These are phyloP conservation scores for Platynereis dumerilii DNA, from an alignment of 2,888 invertebrate genomes.

Conservation along the genomic window DNA sequence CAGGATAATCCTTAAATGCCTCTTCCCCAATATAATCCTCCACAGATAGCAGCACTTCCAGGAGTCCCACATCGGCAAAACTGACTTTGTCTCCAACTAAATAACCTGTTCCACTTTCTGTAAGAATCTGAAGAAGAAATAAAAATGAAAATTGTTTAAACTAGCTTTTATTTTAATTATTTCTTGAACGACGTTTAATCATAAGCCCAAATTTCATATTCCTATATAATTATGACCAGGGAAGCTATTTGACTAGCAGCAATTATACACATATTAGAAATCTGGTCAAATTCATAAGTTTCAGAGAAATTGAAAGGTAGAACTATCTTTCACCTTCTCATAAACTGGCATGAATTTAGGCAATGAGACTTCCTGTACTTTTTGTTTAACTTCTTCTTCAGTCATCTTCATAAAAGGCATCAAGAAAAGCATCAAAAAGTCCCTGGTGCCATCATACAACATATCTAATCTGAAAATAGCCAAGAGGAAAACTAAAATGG, in stretches of 20 bases:
- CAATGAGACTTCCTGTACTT: too few relatives aligned
- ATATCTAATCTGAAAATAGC: constrained; percentile 32
- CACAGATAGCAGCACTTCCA: constrained; percentile 26
- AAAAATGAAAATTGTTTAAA: not conserved
- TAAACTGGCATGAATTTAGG: too few relatives aligned
- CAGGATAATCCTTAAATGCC: constrained; percentile 15
- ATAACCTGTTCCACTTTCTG: constrained; percentile 27
- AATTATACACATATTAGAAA: too few relatives aligned
- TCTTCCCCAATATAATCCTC: constrained; percentile 31
- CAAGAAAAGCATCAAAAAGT: constrained; percentile 30
- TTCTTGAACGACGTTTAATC: too few relatives aligned
- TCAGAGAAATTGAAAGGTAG: too few relatives aligned
- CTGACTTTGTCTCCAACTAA: constrained; percentile 27
- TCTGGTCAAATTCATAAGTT: too few relatives aligned
- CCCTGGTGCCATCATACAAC: constrained; percentile 34
- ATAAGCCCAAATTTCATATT: too few relatives aligned
- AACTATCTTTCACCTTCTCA: too few relatives aligned
- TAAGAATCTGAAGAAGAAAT: constrained; percentile 28
- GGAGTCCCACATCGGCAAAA: constrained; percentile 34
- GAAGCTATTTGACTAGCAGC: too few relatives aligned
- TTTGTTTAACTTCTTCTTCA: constrained; percentile 10
- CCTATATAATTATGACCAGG: too few relatives aligned
- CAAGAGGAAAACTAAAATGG: too few relatives aligned
- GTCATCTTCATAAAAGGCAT: constrained; percentile 21
- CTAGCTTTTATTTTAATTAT: too few relatives aligned